Evolutionary conservation across 2,888 invertebrate genomes (phyloP), one percentile per base, ranked within the genome.

Genomic region (Stenodema calcarata): DNA sequence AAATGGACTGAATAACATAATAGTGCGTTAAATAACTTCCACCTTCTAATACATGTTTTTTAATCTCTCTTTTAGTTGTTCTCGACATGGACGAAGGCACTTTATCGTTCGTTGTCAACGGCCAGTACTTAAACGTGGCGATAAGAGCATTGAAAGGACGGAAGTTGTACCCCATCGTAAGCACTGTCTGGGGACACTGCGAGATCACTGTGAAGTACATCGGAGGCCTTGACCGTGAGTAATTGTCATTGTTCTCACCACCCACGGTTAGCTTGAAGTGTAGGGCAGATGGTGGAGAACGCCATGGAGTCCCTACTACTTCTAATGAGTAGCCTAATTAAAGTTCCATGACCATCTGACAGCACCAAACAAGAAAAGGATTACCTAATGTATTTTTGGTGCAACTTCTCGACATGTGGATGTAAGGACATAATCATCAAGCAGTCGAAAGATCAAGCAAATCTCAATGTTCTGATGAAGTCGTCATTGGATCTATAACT

Each of bases 71-170:
- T 90, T 7, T 91, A 93, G 97, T 98, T 89, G 98, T 99, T 89
- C 94, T 99, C 90, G 99, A 99, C 92, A 99, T 99, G 99, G 99
- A 99, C 92, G 99, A 99, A 92, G 99, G 99, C 90, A 99, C 99
- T 89, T 93, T 99, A 91, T 97, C 98, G 90, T 99, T 99, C 93
- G 97, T 99, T 91, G 99, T 99, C 85, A 98, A 99, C 92, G 97
- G 98, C 89, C 97, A 98, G 92, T 97, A 97, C 93, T 94, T 97
- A 89, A 99, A 99, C 88, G 96, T 99, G 89, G 99, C 99, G 90
- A 99, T 99, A 93, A 94, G 97, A 90, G 99, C 98, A 85, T 94
- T 99, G 90, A 97, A 98, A 92, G 99, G 99, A 90, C 96, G 98
- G 92, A 99, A 98, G 93, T 93, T 99, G 85, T 98, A 98, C 93